A percentile compares a stretch with the other conserved stretches of the same genome.
These are phyloP conservation scores for Aurelia aurita DNA, from an alignment of 30 jellyfish, hydroid and myxozoan species.

Conservation along the genomic window DNA sequence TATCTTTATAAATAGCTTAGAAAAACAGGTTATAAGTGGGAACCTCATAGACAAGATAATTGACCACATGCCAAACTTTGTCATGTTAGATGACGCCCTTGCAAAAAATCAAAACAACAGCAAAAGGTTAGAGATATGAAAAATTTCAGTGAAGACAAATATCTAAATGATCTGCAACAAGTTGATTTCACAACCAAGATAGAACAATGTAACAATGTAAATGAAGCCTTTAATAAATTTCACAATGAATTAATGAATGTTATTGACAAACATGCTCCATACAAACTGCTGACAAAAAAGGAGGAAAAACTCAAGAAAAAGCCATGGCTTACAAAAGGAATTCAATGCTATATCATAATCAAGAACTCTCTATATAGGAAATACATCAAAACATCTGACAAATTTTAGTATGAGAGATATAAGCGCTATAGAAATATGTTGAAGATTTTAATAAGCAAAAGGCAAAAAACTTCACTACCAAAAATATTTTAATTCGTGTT, in stretches of 20 bases:
- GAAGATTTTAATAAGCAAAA: conserved; percentile 6
- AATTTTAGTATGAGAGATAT: not conserved
- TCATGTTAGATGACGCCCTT: no score
- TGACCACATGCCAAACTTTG: no score
- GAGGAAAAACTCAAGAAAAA: not conserved
- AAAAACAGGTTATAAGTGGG: no score
- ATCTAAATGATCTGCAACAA: no score
- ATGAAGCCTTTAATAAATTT: no score
- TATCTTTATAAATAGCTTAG: no score
- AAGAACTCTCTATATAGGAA: conserved; percentile 3
- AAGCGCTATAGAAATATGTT: conserved; percentile 14
- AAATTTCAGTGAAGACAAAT: no score
- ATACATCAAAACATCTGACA: not conserved
- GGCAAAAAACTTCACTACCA: conserved; percentile 16
- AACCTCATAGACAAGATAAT: no score
- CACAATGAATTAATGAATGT: not conserved
- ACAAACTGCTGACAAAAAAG: conserved; percentile 9
- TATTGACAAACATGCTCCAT: conserved; percentile 39
- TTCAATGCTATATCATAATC: conserved; percentile 6
- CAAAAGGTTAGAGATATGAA: no score
- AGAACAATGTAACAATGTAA: no score
- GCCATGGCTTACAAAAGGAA: conserved; percentile 38
- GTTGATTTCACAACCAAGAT: no score
- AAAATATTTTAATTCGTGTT: not conserved
- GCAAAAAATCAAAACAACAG: no score